Evolutionary conservation across 2,797 vertebrate genomes (phyloP), one percentile per base, ranked within the genome.

Genomic region (Lepus townsendii): DNA sequence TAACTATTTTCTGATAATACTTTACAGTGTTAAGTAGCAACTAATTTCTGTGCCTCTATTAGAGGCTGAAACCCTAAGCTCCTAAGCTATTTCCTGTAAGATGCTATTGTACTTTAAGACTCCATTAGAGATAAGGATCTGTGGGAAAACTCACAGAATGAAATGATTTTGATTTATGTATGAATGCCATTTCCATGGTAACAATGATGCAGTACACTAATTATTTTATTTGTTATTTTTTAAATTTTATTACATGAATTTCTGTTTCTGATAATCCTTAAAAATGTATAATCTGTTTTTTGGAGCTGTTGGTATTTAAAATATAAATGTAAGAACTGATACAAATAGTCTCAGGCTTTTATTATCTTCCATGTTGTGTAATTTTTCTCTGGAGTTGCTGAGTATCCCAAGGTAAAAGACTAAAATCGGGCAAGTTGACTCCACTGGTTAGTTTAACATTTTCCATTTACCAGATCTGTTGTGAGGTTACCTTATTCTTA

Each of bases 161-260:
- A 89, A 94, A 87, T 75, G 38, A 89, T 77, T 95, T 88, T 68
- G 83, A 84, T 65, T 93, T 84, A 76, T 92, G 47, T 83, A 77
- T 80, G 32, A 78, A 77, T 93, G 68, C 50, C 38, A 16, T 84
- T 88, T 88, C 24, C 62, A 66, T 26, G 17, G 11, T 85, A 72
- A 32, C 12, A 90, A 22, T 32, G 73, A 72, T 7, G 38, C 2
- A 54, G 2, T 65, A 38, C 6, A 22, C 4, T 78, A 88, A 83
- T 76, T 17, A 83, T 92, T 57, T 68, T n/a, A 24, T 76, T 3
- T 89, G 78, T 72, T 22, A 42, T 65, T 38, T 73, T 88, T 89
- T 47, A 82, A 47, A 14, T 83, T 80, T 89, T 83, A 73, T 79
- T 7, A 24, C 69, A 66, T 2, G 42, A 22, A 62, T 91, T 96